Base-by-base conservation (phyloP, 92 coral and sea anemone genomes). In the Paragorgia papillata region DNA sequence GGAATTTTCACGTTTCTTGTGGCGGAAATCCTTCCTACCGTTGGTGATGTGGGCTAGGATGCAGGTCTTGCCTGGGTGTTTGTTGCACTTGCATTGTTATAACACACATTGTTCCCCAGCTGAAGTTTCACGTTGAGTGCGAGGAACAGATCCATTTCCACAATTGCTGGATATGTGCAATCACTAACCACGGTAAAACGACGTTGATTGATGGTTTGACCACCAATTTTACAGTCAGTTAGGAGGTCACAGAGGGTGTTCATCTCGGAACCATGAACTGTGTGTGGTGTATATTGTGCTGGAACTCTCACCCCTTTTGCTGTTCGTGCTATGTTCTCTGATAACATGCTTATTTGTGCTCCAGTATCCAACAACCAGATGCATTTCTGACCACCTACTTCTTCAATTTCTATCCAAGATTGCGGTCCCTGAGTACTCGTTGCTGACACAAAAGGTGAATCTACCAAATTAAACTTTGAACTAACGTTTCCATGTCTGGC, bases 261-360 rank as follows among this genome's bases (percentile, higher is more conserved):
- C 62, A 56, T 56, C 7, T 12, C 22, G 22, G 62, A 22, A 17
- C 62, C 62, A 28, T 56, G 4, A 4, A 56, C 62, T 28, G 62
- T 56, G 18, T 22, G 31, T 56, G 62, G 62, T 28, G 62, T 56
- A 56, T 56, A 56, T 17, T 56, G 62, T 22, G 62, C 62, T 56
- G 62, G 33, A 3, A 22, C 33, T 56, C 62, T 22, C 31, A 56
- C 62, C 30, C 62, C 62, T 13, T 28, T 29, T 22, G 62, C 31
- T 56, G 28, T 56, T 22, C 62, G 62, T 22, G 30, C 62, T 22
- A 56, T 22, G 17, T 56, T 17, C 62, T 56, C 62, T 28, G 62
- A 56, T 15, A 56, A 17, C 30, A 56, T 31, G 17, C 62, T 56
- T 22, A 56, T 56, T 22, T 56, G 62, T 1, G 30, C 62, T 17